Base-by-base conservation (phyloP, 2,888 invertebrate species). In the Laspeyria flexula region DNA sequence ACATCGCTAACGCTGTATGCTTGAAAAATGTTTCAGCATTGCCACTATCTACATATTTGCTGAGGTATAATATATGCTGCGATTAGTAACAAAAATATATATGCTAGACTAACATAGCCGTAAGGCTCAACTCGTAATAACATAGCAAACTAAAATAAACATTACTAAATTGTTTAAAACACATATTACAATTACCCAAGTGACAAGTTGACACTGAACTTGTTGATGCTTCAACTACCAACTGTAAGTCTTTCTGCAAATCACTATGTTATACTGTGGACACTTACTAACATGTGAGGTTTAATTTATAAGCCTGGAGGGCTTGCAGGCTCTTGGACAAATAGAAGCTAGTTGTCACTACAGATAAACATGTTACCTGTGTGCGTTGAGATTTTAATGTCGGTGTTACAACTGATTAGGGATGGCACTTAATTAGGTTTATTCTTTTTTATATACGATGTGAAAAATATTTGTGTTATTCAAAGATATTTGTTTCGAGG, bases 351-450 rank as follows among this genome's bases (percentile, higher is more conserved):
- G 46, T 54, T 61, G 68, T 70, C 65, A 49, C 38, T 48, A 18
- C 39, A 50, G 57, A 69, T 61, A 41, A 66, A 66, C 44, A 56
- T 59, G 55, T 59, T 55, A 52, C 49, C 25, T 55, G 47, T 46
- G 37, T 50, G 47, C 55, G 50, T 63, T 50, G 45, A 57, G 53
- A 48, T 63, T 58, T 41, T 55, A 67, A 59, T 27, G 21, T 27
- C 27, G 29, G 16, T 39, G 38, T 31, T 21, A 34, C 38, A 15
- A 9, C 15, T 30, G 13, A 38, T 6, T 11, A 46, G 40, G 39
- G 34, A 12, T 40, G 46, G 0, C 45, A 25, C 2, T 25, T 1
- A 13, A n/a, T 0, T 6, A 4, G 30, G 1, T 12, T 11, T 11
- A 18, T n/a, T 29, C 6, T 18, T 18, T n/a, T n/a, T n/a, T n/a